Conservation (phyloP, 2,113 vertebrate species). For the Columbina picui region DNA sequence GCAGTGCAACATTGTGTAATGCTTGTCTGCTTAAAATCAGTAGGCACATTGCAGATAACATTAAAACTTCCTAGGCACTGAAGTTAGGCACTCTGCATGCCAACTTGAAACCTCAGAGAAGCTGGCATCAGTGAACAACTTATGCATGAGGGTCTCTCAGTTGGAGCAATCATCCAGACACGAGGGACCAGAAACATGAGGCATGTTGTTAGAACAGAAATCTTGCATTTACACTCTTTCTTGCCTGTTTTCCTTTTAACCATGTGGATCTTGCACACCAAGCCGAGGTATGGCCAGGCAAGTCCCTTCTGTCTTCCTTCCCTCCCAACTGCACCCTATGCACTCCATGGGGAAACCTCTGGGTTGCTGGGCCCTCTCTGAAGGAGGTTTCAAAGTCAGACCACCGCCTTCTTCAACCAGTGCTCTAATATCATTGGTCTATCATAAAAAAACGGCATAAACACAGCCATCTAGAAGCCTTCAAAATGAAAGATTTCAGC, state of each 20-base stretch:
- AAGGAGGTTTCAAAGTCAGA: background rate
- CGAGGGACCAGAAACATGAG: background rate
- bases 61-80: background rate
- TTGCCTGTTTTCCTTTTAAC: background rate
- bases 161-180: background rate
- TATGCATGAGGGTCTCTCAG: background rate
- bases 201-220: background rate
- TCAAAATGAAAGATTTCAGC: background rate
- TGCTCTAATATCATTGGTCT: background rate
- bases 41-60: background rate
- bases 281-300: background rate
- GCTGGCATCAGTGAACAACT: background rate
- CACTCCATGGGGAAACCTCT: accelerated
- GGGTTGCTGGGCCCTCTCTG: background rate
- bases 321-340: background rate
- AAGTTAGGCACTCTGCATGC: background rate
- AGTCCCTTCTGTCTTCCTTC: background rate
- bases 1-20: background rate
- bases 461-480: background rate
- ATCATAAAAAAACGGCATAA: background rate
- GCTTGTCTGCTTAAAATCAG: background rate
- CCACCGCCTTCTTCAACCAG: background rate
- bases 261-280: background rate
- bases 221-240: background rate
- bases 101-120: background rate